Evolutionary conservation across 2,113 vertebrate species (phyloP).

Genomic region (Corythaeola cristata): DNA sequence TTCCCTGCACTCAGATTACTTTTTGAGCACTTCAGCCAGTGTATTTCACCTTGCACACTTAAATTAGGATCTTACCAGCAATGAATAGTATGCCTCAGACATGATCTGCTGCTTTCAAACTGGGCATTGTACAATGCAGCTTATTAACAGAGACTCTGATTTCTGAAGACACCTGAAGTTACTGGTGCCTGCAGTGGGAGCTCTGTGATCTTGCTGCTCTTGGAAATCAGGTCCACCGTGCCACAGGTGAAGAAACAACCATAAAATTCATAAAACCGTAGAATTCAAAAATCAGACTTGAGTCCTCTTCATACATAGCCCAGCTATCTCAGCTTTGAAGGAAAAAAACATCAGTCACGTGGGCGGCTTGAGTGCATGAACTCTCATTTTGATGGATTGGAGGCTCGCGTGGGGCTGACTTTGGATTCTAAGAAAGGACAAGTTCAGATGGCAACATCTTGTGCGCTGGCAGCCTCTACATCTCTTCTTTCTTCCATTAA

Average conservation of each 20-base stretch:
- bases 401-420: background rate
- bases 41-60: background rate
- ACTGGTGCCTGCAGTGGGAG: background rate
- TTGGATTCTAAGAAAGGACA: background rate
- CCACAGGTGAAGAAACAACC: background rate
- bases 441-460: background rate
- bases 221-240: background rate
- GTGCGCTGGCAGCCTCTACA: rapidly evolving
- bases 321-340: background rate
- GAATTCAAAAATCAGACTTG: background rate
- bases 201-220: background rate
- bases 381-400: background rate
- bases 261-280: background rate
- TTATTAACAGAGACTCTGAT: background rate
- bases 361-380: background rate
- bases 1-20: background rate
- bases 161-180: background rate
- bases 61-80: background rate
- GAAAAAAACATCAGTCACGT: background rate
- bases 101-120: background rate
- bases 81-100: background rate
- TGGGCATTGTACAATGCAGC: background rate
- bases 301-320: background rate
- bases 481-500: background rate
- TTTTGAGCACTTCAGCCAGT: background rate